Base-by-base conservation (phyloP, 2,113 vertebrate genomes). In the Nestor notabilis region DNA sequence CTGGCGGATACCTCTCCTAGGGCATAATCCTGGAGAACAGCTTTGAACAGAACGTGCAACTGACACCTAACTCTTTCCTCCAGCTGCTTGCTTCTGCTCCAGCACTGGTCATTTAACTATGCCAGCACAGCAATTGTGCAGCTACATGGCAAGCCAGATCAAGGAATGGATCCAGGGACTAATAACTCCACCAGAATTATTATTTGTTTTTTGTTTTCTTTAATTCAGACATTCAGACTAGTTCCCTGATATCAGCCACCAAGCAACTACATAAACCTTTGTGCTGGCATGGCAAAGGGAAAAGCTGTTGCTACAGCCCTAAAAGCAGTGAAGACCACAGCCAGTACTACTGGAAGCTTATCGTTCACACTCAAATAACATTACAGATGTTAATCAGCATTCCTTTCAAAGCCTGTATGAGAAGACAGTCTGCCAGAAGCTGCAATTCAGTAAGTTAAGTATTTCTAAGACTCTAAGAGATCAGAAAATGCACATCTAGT, bases 21-120 rank as follows among this genome's bases (percentile, higher is more conserved):
- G 19, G 37, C 37, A 84, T 2, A 81, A 53, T n/a, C 7, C 41
- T 41, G 12, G 29, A 2, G 9, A 84, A 60, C 19, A 77, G 49
- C 53, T 81, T 61, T 65, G 44, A 91, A 69, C 0, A 2, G 49
- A 72, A 60, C 0, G 0, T 13, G 33, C 29, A 65, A 17, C 25
- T 35, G 33, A 53, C 11, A 28, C 7, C 31, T 21, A 61, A 41
- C 29, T 52, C 31, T 25, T 49, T 49, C 25, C n/a, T 69, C 68
- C 35, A 55, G 52, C 52, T 64, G 17, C 29, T 53, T 37, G 11
- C n/a, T 83, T 29, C 28, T 75, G 27, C 71, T 43, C 29, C 29
- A 23, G 35, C 39, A 65, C 29, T 4, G 25, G 35, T 17, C 25
- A 25, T 46, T 44, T 13, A 29, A 39, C 43, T 50, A 47, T 15